Percentiles rank a stretch among this genome's conserved stretches.
Evolutionary conservation across 64 coral and sea anemone species (phyloP).

Genomic region (Anthopleura sola): DNA sequence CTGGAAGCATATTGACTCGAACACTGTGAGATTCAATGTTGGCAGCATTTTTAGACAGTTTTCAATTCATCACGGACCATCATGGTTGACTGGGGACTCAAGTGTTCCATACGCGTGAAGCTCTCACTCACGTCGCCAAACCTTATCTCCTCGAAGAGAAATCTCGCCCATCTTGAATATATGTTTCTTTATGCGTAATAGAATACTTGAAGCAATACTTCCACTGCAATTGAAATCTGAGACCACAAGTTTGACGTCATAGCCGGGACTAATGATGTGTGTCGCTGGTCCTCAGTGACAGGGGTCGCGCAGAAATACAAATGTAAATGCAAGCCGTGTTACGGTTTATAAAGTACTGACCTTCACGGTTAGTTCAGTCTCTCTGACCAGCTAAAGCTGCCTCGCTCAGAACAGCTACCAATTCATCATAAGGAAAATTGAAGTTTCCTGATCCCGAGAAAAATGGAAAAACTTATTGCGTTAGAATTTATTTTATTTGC

Average conservation of each 20-base stretch:
- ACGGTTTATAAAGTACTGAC: conserved; percentile 5
- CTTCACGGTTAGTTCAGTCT: not conserved
- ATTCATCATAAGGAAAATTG: no score
- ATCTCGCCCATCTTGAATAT: not conserved
- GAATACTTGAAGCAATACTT: not conserved
- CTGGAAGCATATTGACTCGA: not conserved
- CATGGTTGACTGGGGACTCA: not conserved
- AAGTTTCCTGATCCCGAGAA: not conserved
- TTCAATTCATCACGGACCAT: not conserved
- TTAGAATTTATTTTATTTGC: not conserved
- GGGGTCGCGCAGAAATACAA: not conserved
- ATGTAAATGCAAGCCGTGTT: conserved; percentile 9
- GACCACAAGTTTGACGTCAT: conserved; percentile 1
- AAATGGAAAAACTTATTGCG: not conserved
- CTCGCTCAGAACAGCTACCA: not conserved
- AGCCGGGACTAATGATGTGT: not conserved
- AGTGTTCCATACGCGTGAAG: not conserved
- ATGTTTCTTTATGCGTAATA: not conserved
- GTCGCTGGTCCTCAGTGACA: not conserved
- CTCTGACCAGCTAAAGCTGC: not conserved
- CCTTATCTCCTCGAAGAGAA: not conserved
- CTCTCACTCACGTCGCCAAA: not conserved
- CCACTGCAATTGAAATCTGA: not conserved
- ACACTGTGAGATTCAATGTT: not conserved
- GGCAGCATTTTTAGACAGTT: not conserved